Base-by-base conservation (phyloP, 2,888 invertebrate species). In the Carabus problematicus region DNA sequence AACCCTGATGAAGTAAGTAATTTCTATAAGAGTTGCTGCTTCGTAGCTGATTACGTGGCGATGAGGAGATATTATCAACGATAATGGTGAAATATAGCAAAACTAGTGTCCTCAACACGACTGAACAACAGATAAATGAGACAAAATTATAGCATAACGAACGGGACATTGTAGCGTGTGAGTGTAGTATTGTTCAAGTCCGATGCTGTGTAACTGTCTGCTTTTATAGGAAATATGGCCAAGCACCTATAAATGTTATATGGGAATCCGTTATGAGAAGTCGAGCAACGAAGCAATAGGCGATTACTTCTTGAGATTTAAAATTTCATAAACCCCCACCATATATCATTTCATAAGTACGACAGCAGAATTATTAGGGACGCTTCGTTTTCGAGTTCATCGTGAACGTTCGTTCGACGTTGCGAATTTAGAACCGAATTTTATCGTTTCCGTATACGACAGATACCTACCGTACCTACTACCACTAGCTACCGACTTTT, bases 281-380 rank as follows among this genome's bases (percentile, higher is more conserved):
- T 52, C 42, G 58, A 18, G 66, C 52, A 42, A 19, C 52, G 54
- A 67, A 67, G 67, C 67, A 67, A 67, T 67, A 67, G n/a, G 67
- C 67, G 67, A 67, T 67, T 67, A 67, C 67, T 67, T 54, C 67
- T 60, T 59, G 55, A 66, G 66, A 66, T 66, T 67, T 67, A 67
- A 67, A 67, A 67, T 67, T 67, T 67, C 67, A 67, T 67, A 67
- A 60, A 67, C 59, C 60, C 60, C 14, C 60, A 52, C 58, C 12
- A 67, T 67, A 67, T 67, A 67, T 67, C 59, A 67, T 67, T 67
- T 67, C 49, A 60, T 67, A 67, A 67, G 67, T 60, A 67, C 60
- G 67, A 67, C 54, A 60, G 67, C 45, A 52, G 54, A 67, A 67
- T 67, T 67, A 67, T 67, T 67, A 60, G 60, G 67, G 43, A 41